Conservation (phyloP, 2,888 invertebrate species). For the Torymus tubicola region DNA sequence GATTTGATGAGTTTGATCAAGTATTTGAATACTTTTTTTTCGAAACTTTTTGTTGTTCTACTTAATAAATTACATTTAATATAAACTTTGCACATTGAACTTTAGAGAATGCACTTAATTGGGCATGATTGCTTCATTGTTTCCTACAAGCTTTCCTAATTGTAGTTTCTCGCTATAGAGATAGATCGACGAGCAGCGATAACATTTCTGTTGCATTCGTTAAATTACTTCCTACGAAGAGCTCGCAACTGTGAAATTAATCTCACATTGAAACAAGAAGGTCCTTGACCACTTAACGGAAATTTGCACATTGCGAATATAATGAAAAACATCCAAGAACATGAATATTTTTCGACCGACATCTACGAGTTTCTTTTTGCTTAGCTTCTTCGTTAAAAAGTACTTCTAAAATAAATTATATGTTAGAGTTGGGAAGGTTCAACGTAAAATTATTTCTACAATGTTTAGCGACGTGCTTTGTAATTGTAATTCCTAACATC, state of each 20-base stretch:
- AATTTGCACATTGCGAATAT: conserved; percentile 12
- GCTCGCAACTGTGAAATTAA: conserved; percentile 15
- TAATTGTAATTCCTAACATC: background rate
- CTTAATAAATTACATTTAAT: too few relatives aligned
- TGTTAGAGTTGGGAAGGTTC: too few relatives aligned
- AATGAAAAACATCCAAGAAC: conserved; percentile 10
- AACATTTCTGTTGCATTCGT: conserved; percentile 2
- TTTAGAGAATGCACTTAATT: conserved; percentile 6
- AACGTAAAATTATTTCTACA: too few relatives aligned
- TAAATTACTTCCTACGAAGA: conserved; percentile 40
- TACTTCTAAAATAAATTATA: too few relatives aligned
- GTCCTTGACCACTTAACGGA: conserved; percentile 26
- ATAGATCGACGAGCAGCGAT: conserved; percentile 31
- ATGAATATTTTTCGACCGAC: background rate
- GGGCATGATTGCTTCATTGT: conserved; percentile 29
- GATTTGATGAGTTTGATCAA: too few relatives aligned
- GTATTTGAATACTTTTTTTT: too few relatives aligned
- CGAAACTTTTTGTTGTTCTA: background rate
- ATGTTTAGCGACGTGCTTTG: background rate
- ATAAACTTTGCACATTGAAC: too few relatives aligned
- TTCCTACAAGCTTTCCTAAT: conserved; percentile 21
- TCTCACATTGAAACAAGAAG: conserved; percentile 11
- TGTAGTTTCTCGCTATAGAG: conserved; percentile 16
- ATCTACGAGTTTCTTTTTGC: too few relatives aligned
- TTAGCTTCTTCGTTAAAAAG: too few relatives aligned